Evolutionary conservation across 1,140 invertebrate genomes (phyloP).

Genomic region (Drosophila nasuta): DNA sequence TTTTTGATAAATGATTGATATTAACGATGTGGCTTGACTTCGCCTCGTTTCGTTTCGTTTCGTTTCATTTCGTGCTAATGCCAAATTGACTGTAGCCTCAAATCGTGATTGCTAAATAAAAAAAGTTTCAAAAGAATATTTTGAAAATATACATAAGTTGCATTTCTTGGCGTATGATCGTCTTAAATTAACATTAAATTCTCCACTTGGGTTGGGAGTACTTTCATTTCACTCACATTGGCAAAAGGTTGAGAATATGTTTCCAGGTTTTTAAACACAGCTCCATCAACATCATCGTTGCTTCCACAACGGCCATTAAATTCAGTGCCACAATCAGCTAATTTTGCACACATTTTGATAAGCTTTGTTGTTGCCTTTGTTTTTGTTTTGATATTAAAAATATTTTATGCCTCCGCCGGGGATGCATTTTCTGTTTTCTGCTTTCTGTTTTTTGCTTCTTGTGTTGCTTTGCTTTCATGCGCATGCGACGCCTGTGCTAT

Average conservation of each 20-base stretch:
- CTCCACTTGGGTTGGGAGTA: not conserved
- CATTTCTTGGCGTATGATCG: not conserved
- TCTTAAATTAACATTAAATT: not conserved
- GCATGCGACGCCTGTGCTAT: constrained; percentile 62
- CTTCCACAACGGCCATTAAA: constrained; percentile 34
- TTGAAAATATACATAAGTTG: not conserved
- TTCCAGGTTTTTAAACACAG: constrained; percentile 57
- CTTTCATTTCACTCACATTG: not conserved
- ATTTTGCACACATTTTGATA: constrained; percentile 80
- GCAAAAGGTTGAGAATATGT: not conserved
- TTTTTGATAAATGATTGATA: constrained; percentile 79
- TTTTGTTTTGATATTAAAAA: constrained; percentile 74
- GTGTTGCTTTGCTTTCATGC: constrained; percentile 52
- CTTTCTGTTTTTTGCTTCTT: constrained; percentile 10
- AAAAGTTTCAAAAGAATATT: not conserved
- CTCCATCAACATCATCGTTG: constrained; percentile 5
- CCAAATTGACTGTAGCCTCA: constrained; percentile 49
- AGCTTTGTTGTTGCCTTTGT: constrained; percentile 55
- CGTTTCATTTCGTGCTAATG: constrained; percentile 19
- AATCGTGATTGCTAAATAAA: constrained; percentile 22
- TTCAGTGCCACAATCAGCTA: constrained; percentile 58
- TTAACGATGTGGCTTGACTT: constrained; percentile 58
- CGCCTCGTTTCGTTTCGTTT: not conserved
- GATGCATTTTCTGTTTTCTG: constrained; percentile 13
- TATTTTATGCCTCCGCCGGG: constrained; percentile 58